Evolutionary conservation across 2,888 invertebrate genomes (phyloP), one percentile per base, ranked within the genome.

Genomic region (Leptopterna dolabrata): DNA sequence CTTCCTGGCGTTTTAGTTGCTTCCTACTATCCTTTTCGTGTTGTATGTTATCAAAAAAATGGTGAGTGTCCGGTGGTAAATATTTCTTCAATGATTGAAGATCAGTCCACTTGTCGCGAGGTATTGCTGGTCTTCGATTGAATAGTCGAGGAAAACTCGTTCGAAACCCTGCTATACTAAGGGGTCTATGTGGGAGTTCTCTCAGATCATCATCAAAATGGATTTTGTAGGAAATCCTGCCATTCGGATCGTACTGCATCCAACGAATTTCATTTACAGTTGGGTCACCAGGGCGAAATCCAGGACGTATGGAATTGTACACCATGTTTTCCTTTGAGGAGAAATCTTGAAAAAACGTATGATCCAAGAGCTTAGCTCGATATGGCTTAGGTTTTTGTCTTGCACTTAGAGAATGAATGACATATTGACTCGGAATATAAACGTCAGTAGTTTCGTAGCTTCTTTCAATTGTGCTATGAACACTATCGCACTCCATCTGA

Each of bases 61-160:
- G 16, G 30, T 76, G 76, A 29, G 13, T 27, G 30, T 76, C 76
- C 13, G 13, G 13, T 9, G 76, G 90, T 89, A 88, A 92, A 91
- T 1, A 91, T 91, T 0, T 91, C 91, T 87, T 92, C 91, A 43
- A 90, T 19, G 27, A 29, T 19, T 76, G 41, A 16, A 76, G 76
- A 41, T 76, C 76, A 7, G 13, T 29, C 7, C 9, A 76, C 19
- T 76, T 76, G 76, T 29, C 70, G 27, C 11, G 13, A 36, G 76
- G 76, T 11, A 76, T 76, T 27, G 13, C 13, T 16, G 30, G 16
- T 76, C 76, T 24, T 16, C 27, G 11, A 13, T 7, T 16, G 30
- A 36, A 19, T 14, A 76, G 76, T 29, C 9, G 30, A 14, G 76
- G 76, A 30, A 76, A 76, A 9, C 19, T 14, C 30, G 19, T 16